These are phyloP conservation scores for Pissodes strobi DNA, from an alignment of 1,140 invertebrate species.

Conservation along the genomic window DNA sequence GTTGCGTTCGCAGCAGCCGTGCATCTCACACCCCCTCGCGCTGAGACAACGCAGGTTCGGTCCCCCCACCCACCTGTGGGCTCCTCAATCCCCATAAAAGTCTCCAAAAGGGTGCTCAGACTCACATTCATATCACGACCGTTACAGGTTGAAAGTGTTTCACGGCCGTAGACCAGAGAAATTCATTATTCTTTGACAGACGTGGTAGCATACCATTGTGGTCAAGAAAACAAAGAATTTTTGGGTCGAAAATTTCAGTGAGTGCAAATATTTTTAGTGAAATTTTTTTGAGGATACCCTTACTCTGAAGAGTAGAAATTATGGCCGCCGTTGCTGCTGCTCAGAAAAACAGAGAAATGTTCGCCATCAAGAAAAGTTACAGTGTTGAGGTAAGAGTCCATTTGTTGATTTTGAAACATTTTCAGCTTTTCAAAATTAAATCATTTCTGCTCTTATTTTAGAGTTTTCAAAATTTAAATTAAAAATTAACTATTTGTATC, in stretches of 20 bases:
- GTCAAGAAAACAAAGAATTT: slow-evolving; percentile 23
- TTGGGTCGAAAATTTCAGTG: slow-evolving; percentile 14
- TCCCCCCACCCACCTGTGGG: slow-evolving; percentile 10
- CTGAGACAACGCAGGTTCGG: slow-evolving; percentile 18
- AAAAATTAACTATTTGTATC: too few species aligned
- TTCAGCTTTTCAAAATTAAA: too few species aligned
- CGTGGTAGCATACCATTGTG: slow-evolving; percentile 30
- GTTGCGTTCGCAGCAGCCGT: not conserved
- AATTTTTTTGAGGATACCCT: not conserved
- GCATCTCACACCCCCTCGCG: slow-evolving; percentile 6
- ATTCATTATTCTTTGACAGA: slow-evolving; percentile 31
- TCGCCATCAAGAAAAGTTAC: slow-evolving; percentile 95
- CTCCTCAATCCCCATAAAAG: slow-evolving; percentile 22
- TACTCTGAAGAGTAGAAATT: slow-evolving; percentile 39
- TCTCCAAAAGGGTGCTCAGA: not conserved
- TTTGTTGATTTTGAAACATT: too few species aligned
- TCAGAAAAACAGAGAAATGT: slow-evolving; percentile 90
- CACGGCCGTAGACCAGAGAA: slow-evolving; percentile 25
- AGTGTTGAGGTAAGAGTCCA: slow-evolving; percentile 97
- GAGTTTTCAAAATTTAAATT: not conserved
- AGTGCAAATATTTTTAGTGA: slow-evolving; percentile 9
- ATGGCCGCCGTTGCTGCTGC: slow-evolving; percentile 85
- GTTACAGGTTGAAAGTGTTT: slow-evolving; percentile 26
- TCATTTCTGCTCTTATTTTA: too few species aligned
- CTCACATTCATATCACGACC: slow-evolving; percentile 23